Conservation (phyloP, 1,140 invertebrate species). For the Gyrodactylus bullatarudis region DNA sequence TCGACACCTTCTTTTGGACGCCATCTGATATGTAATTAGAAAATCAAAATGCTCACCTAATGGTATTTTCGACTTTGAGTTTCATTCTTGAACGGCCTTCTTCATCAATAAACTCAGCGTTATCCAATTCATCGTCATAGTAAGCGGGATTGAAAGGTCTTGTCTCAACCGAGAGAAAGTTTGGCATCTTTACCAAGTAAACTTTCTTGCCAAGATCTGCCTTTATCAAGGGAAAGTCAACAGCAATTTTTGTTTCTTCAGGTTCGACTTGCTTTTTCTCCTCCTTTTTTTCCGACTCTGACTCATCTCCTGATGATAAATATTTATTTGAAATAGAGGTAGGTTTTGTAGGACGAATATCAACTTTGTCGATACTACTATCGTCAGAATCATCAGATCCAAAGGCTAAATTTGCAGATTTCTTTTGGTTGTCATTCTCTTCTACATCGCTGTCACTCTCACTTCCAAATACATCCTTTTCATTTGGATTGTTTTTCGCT, state of each 20-base stretch:
- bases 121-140: conserved; percentile 95
- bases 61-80: conserved; percentile 10
- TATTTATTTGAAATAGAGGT: background rate
- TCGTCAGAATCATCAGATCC: background rate
- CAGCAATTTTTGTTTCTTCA: background rate
- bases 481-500: background rate
- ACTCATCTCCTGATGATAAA: background rate
- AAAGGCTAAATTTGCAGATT: background rate
- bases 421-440: background rate
- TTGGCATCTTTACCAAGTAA: conserved; percentile 35
- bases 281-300: background rate
- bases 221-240: conserved; percentile 5
- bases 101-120: conserved; percentile 83
- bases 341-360: background rate
- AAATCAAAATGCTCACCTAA: background rate
- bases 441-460: background rate
- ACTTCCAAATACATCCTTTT: conserved; percentile 6
- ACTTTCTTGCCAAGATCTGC: conserved; percentile 15
- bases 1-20: conserved; percentile 40
- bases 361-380: background rate
- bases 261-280: background rate
- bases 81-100: conserved; percentile 40
- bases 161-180: conserved; percentile 26
- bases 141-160: conserved; percentile 64
- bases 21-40: no score